Percentiles rank a stretch among this genome's conserved stretches.
Conservation (phyloP, 2,797 vertebrate species). For the Alosa sapidissima region DNA sequence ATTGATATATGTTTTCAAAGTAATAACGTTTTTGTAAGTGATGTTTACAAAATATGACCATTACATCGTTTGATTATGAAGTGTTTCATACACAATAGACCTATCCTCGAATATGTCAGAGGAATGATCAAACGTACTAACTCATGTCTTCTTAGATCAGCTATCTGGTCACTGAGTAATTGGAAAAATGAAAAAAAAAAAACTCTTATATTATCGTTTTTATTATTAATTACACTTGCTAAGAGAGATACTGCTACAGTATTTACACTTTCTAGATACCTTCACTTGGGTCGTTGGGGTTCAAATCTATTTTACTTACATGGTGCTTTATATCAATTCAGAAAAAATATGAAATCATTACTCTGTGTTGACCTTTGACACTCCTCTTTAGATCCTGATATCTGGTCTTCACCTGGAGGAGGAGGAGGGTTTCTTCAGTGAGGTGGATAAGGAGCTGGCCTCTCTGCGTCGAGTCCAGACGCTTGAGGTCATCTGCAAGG, state of each 20-base stretch:
- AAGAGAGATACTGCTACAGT: no score
- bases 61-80: neutral
- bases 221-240: no score
- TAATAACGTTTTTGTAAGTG: no score
- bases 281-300: no score
- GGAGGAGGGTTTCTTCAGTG: conserved; percentile 65
- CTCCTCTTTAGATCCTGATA: conserved; percentile 78
- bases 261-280: no score
- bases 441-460: conserved; percentile 87
- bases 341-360: neutral
- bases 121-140: neutral
- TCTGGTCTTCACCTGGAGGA: conserved; percentile 80
- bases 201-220: no score
- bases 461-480: conserved; percentile 79
- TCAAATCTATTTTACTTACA: no score
- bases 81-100: neutral
- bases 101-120: neutral
- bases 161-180: neutral
- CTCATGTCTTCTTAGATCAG: neutral
- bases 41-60: neutral
- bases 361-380: neutral
- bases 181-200: no score
- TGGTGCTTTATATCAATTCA: no score
- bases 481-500: conserved; percentile 82
- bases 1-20: no score